phyloP scores from a whole-genome alignment of 2,888 invertebrate genomes.

The Synanthedon formicaeformis region DNA sequence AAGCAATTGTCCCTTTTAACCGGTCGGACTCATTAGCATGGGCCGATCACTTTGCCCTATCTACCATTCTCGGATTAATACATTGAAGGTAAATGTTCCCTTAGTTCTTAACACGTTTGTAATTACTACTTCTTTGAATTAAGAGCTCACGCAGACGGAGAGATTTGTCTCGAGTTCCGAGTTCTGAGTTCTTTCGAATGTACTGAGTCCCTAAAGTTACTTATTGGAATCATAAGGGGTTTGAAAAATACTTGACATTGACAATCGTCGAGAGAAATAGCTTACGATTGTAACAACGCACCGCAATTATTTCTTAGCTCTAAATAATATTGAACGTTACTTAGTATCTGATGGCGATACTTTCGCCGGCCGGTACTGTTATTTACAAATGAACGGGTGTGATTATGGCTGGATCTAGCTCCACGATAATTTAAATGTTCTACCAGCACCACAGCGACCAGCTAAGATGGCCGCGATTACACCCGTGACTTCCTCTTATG shows the following conservation, averaged over 20 bases:
- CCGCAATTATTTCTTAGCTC: conserved; percentile 67
- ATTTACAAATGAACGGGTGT: conserved; percentile 66
- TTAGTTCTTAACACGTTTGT: conserved; percentile 34
- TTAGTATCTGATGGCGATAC: conserved; percentile 62
- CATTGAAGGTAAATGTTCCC: conserved; percentile 53
- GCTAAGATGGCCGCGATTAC: conserved; percentile 52
- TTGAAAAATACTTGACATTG: neutral
- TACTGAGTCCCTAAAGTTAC: no score
- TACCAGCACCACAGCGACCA: conserved; percentile 42
- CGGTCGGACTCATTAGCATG: conserved; percentile 55
- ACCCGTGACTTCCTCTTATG: conserved; percentile 59
- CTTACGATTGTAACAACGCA: conserved; percentile 60
- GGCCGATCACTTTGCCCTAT: conserved; percentile 45
- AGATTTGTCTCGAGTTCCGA: no score
- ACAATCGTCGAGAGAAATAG: conserved; percentile 32
- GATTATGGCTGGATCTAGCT: conserved; percentile 65
- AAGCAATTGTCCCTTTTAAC: conserved; percentile 56
- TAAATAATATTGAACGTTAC: conserved; percentile 66
- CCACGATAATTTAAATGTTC: conserved; percentile 67
- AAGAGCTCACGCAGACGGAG: no score
- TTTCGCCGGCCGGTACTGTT: conserved; percentile 58
- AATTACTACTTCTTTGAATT: conserved; percentile 41
- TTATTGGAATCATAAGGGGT: neutral
- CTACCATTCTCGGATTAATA: conserved; percentile 50
- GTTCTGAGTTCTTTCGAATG: no score